Base-by-base conservation (phyloP, 2,888 invertebrate species). In the Melolontha melolontha region DNA sequence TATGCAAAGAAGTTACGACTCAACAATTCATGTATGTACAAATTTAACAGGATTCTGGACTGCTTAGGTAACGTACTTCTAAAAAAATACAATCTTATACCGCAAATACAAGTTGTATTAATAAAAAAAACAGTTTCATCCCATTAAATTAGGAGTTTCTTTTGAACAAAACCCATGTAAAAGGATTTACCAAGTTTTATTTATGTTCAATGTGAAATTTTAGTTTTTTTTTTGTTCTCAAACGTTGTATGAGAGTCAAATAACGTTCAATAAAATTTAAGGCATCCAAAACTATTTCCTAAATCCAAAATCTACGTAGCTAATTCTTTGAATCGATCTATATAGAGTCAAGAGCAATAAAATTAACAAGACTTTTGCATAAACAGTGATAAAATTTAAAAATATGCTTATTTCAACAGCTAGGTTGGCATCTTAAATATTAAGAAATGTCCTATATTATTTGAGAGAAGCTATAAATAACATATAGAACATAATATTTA, bases 1-100 rank as follows among this genome's bases (percentile, higher is more conserved):
- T 51, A 50, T 47, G 29, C 10, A 49, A n/a, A 62, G 17, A 62
- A 64, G 17, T 8, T 49, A 44, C 12, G 42, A 8, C 14, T 49
- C 59, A 62, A 62, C 59, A 62, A 62, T 39, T 8, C 54, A 42
- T 47, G 17, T 59, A 63, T 50, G n/a, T 52, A 51, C 41, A 64
- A 64, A 29, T 64, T 51, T 40, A 49, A 22, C 40, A 49, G 49
- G 34, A 27, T 51, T 64, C 6, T 5, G 34, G 34, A 34, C 10
- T 29, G 29, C 6, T 29, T 29, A 6, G 29, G 29, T 29, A 29
- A 29, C 29, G 6, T 6, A 29, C 29, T 29, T 34, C 34, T 22
- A 22, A 4, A 22, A 34, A 34, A 34, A 34, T 6, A 34, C 34
- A 34, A 10, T 34, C 6, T 8, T 6, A 34, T 34, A 34, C 10